Evolutionary conservation across 53 echinoderm and acorn worm species (phyloP).

Genomic region (Patiria pectinifera): DNA sequence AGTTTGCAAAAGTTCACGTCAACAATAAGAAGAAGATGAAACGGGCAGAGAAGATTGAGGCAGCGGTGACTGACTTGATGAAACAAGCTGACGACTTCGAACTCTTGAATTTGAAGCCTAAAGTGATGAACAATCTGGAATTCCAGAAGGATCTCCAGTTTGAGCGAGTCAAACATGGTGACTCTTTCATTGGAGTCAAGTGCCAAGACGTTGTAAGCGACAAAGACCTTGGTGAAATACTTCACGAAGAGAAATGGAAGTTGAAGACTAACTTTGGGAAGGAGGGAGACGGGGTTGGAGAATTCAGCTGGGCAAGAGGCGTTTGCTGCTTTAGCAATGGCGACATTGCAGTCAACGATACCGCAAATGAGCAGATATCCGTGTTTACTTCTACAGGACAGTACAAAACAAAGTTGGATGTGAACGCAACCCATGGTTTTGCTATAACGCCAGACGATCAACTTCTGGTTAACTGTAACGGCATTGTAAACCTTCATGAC

Average conservation of each 20-base stretch:
- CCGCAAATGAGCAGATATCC: neutral
- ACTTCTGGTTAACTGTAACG: too few species aligned
- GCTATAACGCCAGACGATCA: too few species aligned
- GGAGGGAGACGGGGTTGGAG: neutral
- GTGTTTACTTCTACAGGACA: neutral
- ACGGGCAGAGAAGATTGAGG: neutral
- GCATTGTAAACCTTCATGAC: too few species aligned
- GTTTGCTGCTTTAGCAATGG: neutral
- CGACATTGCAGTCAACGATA: neutral
- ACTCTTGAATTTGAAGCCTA: neutral
- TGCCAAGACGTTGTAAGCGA: neutral
- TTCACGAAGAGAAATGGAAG: conserved; percentile 16
- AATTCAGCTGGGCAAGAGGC: neutral
- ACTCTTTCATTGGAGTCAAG: neutral
- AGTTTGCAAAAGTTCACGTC: neutral
- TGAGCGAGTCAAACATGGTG: neutral
- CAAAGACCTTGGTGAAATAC: conserved; percentile 15
- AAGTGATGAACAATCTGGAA: neutral
- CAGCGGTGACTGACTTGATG: conserved; percentile 4
- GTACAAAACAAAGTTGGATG: neutral
- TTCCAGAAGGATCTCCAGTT: neutral
- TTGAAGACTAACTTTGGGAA: neutral
- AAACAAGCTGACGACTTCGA: conserved; percentile 10
- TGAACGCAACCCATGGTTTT: too few species aligned
- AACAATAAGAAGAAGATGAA: neutral